Conservation (phyloP, 2,113 vertebrate genomes). For the Odontophorus gujanensis region DNA sequence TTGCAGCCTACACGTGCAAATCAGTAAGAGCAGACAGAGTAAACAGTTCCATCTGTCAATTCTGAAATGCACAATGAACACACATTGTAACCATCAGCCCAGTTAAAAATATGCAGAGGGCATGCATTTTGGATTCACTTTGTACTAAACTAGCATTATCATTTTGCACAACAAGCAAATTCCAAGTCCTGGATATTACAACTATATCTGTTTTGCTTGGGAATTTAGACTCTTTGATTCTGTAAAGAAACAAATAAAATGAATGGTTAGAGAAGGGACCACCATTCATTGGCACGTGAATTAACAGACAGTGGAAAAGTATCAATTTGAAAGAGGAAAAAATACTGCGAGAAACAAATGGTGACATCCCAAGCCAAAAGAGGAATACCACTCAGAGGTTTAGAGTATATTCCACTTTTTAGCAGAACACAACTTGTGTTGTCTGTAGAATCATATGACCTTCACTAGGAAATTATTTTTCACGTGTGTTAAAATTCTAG, state of each 20-base stretch:
- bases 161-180: slow-evolving; percentile 58
- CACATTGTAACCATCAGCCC: slow-evolving; percentile 66
- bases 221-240: background rate
- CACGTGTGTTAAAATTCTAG: background rate
- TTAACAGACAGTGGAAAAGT: background rate
- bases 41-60: slow-evolving; percentile 75
- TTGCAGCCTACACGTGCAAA: slow-evolving; percentile 73
- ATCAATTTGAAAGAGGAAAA: background rate
- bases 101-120: slow-evolving; percentile 55
- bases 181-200: background rate
- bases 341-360: background rate
- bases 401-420: background rate
- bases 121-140: slow-evolving; percentile 57
- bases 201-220: background rate
- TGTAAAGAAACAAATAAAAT: background rate
- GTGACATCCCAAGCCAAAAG: background rate
- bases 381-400: background rate
- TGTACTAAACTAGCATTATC: slow-evolving; percentile 46
- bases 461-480: background rate
- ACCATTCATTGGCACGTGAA: fast-evolving
- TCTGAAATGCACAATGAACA: slow-evolving; percentile 71
- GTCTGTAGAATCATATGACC: background rate
- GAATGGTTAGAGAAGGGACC: background rate
- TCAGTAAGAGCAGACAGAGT: slow-evolving; percentile 70
- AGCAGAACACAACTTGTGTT: background rate